These are phyloP conservation scores for Tragelaphus scriptus DNA, from an alignment of 2,113 vertebrate genomes.

Conservation along the genomic window DNA sequence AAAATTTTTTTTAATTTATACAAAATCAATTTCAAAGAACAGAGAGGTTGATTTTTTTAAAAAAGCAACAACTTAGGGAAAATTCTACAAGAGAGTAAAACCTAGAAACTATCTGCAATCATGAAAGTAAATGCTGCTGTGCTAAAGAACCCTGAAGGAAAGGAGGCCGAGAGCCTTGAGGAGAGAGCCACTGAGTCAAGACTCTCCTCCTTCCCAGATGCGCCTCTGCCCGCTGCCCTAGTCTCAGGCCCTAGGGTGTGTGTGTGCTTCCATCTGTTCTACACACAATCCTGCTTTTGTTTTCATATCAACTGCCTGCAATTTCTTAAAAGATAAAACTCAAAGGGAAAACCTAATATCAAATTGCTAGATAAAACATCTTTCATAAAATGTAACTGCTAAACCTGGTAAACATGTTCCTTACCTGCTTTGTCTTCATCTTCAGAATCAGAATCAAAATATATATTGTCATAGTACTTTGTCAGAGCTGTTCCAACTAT, in stretches of 20 bases:
- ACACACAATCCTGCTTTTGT: neutral
- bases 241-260: neutral
- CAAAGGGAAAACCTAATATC: neutral
- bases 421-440: slow-evolving; percentile 86
- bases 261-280: neutral
- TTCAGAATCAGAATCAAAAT: slow-evolving; percentile 95
- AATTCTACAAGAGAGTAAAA: neutral
- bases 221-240: neutral
- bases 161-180: neutral
- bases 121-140: neutral
- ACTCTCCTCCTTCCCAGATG: neutral
- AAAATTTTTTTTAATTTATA: neutral
- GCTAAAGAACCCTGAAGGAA: neutral
- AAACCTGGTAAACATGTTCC: neutral
- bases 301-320: neutral
- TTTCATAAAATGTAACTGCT: slow-evolving; percentile 7
- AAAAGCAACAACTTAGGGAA: neutral
- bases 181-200: neutral
- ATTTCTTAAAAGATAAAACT: slow-evolving; percentile 13
- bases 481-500: slow-evolving; percentile 47
- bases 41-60: neutral
- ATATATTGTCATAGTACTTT: slow-evolving; percentile 89
- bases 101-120: neutral
- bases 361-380: neutral
- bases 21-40: neutral